phyloP scores from a whole-genome alignment of 2,113 vertebrate species.

The Aphelocoma coerulescens region DNA sequence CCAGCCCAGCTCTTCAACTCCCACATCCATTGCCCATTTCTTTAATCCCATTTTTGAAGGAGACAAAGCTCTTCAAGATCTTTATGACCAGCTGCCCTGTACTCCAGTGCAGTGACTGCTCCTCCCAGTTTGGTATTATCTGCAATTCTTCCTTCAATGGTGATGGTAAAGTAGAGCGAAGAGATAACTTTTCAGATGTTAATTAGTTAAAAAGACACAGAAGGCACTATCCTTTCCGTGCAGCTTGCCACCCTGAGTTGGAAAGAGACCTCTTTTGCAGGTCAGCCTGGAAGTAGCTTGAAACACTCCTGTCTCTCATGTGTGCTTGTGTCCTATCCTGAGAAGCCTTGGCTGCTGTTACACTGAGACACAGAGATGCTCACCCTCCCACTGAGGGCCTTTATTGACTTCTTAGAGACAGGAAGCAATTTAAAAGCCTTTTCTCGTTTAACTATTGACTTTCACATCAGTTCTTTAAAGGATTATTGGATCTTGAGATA shows the following conservation, averaged over 20 bases:
- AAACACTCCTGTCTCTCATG: not conserved
- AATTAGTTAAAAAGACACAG: not conserved
- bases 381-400: not conserved
- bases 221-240: not conserved
- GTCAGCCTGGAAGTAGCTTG: not conserved
- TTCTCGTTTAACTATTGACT: not conserved
- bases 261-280: not conserved
- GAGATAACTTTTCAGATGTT: not conserved
- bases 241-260: not conserved
- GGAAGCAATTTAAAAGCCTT: not conserved
- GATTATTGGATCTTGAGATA: slow-evolving; percentile 7
- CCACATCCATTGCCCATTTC: not conserved
- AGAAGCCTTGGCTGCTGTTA: not conserved
- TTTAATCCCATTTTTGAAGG: not conserved
- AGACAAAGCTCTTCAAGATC: not conserved
- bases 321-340: not conserved
- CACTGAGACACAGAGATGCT: not conserved
- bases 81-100: not conserved
- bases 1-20: not conserved
- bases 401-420: not conserved
- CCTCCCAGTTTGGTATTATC: not conserved
- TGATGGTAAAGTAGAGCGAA: not conserved
- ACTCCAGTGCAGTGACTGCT: not conserved
- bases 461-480: slow-evolving; percentile 5
- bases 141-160: not conserved